Percentiles rank a stretch among this genome's conserved stretches.
Evolutionary conservation across 23 tunicate species (phyloP).

Genomic region (Corella eumyota): DNA sequence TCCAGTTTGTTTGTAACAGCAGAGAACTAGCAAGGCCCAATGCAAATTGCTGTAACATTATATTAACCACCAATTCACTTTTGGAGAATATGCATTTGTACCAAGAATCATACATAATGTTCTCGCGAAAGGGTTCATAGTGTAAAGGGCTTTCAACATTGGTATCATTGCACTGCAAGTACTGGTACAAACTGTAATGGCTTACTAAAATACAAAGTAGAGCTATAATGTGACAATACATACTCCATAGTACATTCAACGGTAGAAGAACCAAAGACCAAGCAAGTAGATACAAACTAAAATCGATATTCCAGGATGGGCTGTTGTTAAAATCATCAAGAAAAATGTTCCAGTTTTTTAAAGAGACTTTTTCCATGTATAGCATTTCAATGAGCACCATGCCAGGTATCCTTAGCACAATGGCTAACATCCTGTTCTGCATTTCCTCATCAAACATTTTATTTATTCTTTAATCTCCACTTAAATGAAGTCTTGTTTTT

Average conservation of each 20-base stretch:
- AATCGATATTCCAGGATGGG: constrained; percentile 11
- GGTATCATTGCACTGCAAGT: no score
- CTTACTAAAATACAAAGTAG: constrained; percentile 16
- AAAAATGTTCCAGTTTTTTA: constrained; percentile 20
- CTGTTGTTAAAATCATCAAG: neutral
- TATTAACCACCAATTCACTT: no score
- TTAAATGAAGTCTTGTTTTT: no score
- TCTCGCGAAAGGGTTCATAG: no score
- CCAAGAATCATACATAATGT: no score
- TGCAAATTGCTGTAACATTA: no score
- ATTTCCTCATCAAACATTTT: no score
- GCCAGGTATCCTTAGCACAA: constrained; percentile 44
- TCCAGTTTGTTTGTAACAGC: constrained; percentile 14
- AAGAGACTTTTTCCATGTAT: constrained; percentile 41
- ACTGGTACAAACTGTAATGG: constrained; percentile 21
- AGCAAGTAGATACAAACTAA: constrained; percentile 26
- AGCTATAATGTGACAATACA: constrained; percentile 21
- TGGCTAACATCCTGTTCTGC: no score
- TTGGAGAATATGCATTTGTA: no score
- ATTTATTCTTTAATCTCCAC: no score
- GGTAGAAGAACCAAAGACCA: constrained; percentile 56
- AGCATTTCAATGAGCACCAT: constrained; percentile 44
- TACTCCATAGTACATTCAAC: constrained; percentile 1
- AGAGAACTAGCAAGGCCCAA: no score
- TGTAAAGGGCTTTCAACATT: no score